phyloP scores from a whole-genome alignment of 2,113 vertebrate species.

The Chrysochloris asiatica region DNA sequence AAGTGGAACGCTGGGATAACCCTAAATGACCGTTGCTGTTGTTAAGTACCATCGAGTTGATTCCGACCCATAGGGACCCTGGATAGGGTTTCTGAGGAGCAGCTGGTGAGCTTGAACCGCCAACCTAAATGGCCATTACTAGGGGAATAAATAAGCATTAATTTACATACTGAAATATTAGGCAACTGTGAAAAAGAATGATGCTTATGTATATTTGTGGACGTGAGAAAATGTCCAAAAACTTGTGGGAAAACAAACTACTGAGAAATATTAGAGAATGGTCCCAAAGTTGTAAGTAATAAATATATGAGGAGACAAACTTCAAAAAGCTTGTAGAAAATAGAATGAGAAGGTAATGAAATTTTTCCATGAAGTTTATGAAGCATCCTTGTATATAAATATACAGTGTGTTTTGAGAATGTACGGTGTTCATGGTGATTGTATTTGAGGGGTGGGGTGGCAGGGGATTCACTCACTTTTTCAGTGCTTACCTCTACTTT shows the following conservation, averaged over 20 bases:
- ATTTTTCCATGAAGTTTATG: no score
- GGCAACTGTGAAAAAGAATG: background rate
- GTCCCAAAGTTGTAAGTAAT: background rate
- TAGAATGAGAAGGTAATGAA: no score
- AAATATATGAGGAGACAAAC: background rate
- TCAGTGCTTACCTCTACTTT: background rate
- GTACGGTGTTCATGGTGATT: background rate
- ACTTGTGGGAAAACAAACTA: background rate
- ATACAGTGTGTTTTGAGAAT: background rate
- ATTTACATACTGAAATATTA: background rate
- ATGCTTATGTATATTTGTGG: background rate
- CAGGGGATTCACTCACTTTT: background rate
- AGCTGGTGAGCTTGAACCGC: no score
- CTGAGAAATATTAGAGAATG: background rate
- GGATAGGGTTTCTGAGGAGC: no score
- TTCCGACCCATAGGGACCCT: no score
- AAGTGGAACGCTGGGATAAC: background rate
- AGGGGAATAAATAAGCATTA: background rate
- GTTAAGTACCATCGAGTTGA: no score
- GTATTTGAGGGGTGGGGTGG: background rate
- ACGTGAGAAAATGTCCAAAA: background rate
- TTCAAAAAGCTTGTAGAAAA: no score
- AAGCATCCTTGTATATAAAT: no score
- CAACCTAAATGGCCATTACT: background rate
- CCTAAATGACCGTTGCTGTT: background rate